These are phyloP conservation scores for Hypena proboscidalis DNA, from an alignment of 2,888 invertebrate genomes.

Conservation along the genomic window DNA sequence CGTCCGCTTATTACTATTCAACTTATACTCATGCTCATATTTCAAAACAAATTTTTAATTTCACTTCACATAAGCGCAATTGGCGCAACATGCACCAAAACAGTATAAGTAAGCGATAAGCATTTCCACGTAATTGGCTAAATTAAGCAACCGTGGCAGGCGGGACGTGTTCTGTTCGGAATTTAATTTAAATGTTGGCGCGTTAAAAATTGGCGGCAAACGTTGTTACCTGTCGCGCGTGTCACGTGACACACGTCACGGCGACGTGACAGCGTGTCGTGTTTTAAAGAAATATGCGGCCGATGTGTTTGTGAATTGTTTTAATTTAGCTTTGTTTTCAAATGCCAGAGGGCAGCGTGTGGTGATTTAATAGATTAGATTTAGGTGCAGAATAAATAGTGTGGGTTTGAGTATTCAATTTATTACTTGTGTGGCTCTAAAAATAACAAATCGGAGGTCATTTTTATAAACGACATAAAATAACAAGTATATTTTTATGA, in stretches of 20 bases:
- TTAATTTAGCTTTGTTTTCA: slow-evolving; percentile 2
- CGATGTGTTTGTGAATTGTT: slow-evolving; percentile 2
- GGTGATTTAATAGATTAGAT: too few species aligned
- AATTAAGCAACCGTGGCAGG: slow-evolving; percentile 63
- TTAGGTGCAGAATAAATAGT: too few species aligned
- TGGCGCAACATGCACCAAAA: slow-evolving; percentile 29
- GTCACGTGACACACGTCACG: slow-evolving; percentile 30
- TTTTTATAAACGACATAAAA: too few species aligned
- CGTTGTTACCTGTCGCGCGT: slow-evolving; percentile 70
- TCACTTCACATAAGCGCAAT: background rate
- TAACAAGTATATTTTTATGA: too few species aligned
- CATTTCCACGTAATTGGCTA: slow-evolving; percentile 71
- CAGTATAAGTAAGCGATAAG: slow-evolving; percentile 65
- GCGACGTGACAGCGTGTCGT: slow-evolving; percentile 33
- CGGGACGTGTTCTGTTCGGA: slow-evolving; percentile 49
- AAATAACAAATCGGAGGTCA: too few species aligned
- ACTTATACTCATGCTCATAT: too few species aligned
- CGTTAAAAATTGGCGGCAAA: slow-evolving; percentile 73
- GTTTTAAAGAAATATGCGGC: slow-evolving; percentile 15
- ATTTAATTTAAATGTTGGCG: slow-evolving; percentile 80
- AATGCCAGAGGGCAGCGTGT: too few species aligned
- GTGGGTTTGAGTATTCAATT: too few species aligned
- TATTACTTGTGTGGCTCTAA: too few species aligned
- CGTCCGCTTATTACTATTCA: too few species aligned
- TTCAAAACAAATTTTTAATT: too few species aligned